A percentile compares a stretch with the other conserved stretches of the same genome.
Evolutionary conservation across 2,797 vertebrate species (phyloP).

Genomic region (Danio tinwini): DNA sequence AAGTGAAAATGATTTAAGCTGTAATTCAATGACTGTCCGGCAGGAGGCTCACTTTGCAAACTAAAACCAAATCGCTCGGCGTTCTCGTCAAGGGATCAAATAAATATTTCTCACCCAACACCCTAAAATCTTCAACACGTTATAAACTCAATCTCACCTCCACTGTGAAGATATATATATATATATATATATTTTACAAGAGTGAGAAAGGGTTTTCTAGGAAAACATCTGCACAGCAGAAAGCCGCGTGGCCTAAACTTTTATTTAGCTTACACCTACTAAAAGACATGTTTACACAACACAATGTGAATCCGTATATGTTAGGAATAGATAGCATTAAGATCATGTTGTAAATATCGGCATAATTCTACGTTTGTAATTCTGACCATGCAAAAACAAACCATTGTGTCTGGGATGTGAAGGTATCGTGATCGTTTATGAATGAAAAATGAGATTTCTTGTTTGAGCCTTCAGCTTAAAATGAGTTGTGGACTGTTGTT

Average conservation of each 20-base stretch:
- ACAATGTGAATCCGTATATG: no score
- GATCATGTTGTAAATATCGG: neutral
- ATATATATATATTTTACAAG: no score
- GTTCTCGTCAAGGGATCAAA: neutral
- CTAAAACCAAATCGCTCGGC: neutral
- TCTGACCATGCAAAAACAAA: neutral
- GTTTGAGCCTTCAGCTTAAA: neutral
- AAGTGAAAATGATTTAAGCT: accelerated
- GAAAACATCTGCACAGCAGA: neutral
- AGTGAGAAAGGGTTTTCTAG: neutral
- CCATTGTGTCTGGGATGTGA: no score
- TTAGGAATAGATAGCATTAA: neutral
- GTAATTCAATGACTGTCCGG: neutral
- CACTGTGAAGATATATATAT: neutral
- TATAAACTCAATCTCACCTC: neutral
- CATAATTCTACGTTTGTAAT: neutral
- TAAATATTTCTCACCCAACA: neutral
- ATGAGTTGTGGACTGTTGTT: neutral
- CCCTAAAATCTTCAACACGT: no score
- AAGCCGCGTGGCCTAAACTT: no score
- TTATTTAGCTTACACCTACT: no score
- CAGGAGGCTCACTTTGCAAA: neutral
- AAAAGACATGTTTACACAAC: no score
- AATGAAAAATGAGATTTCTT: neutral
- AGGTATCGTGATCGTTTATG: neutral